Evolutionary conservation across 1,140 invertebrate genomes (phyloP), one percentile per base, ranked within the genome.

Genomic region (Polypedilum pembai): DNA sequence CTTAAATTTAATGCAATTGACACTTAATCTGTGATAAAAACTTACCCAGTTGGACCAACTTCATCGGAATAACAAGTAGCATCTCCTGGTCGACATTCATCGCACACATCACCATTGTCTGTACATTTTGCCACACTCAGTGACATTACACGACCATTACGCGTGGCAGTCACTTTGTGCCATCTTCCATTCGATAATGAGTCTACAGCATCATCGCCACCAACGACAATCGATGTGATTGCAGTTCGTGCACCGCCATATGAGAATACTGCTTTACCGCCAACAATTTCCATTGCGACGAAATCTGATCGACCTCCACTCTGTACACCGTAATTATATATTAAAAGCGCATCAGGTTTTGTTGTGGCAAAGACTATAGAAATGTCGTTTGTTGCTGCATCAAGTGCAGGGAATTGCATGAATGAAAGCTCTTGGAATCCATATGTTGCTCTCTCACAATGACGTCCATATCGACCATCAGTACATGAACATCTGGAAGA

Each of bases 351-450:
- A 80, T 96, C 89, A 0, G 88, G 86, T 81, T 95, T 95, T 0
- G 91, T 93, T 0, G 95, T 98, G 10, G 95, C 92, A 82, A 98
- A 96, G 20, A 93, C 89, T 33, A 97, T 89, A 0, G 93, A 92
- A 73, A 96, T 94, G 77, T 96, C 94, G 80, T 95, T 96, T 1
- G 92, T 94, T 73, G 90, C 92, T 0, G 91, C 88, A 79, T 95
- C 92, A 65, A 98, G 79, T 0, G 93, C 84, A 3, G 91, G 88
- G 81, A 96, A 97, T 12, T 90, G 86, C 90, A 96, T 94, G 80
- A 89, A 98, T 0, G 95, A 97, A 0, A 95, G 84, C 77, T 93
- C 92, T 74, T 88, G 87, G 80, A 98, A 98, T 17, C 94, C 94
- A 80, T 89, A 94, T 8, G 92, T 94, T 0, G 92, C 91, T 76